phyloP scores from a whole-genome alignment of 2,113 vertebrate species.

The Panthera leo region DNA sequence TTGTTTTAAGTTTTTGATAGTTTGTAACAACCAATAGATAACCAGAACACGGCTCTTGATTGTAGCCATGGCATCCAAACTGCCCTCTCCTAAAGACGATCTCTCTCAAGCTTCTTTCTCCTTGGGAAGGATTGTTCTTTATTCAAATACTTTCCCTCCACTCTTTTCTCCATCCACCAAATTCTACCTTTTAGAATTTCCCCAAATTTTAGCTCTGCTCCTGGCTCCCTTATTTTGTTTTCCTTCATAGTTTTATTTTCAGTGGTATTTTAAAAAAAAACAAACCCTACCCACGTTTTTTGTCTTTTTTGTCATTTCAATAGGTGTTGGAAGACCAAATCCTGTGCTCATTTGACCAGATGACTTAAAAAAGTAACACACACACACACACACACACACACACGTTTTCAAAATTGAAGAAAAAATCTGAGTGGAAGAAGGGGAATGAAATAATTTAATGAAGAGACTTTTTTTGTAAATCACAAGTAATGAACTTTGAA shows the following conservation, averaged over 20 bases:
- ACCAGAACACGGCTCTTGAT: background rate
- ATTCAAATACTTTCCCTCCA: background rate
- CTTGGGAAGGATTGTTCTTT: background rate
- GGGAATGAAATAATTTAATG: background rate
- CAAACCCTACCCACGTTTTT: too few species aligned
- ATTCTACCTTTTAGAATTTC: background rate
- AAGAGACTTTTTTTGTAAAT: background rate
- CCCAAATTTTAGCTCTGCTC: background rate
- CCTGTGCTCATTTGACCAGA: background rate
- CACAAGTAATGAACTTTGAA: background rate
- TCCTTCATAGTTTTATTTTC: background rate
- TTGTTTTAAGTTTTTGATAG: background rate
- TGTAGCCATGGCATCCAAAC: background rate
- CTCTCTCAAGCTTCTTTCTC: background rate
- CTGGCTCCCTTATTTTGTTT: background rate
- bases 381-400: background rate
- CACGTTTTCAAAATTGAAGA: background rate
- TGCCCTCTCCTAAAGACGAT: background rate
- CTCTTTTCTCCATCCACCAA: background rate
- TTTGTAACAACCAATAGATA: background rate
- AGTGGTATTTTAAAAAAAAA: background rate
- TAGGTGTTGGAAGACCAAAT: background rate
- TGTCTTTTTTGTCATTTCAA: background rate
- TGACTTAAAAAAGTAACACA: background rate
- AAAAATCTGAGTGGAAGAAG: background rate